phyloP scores from a whole-genome alignment of 2,113 vertebrate species.

The Tragulus kanchil region DNA sequence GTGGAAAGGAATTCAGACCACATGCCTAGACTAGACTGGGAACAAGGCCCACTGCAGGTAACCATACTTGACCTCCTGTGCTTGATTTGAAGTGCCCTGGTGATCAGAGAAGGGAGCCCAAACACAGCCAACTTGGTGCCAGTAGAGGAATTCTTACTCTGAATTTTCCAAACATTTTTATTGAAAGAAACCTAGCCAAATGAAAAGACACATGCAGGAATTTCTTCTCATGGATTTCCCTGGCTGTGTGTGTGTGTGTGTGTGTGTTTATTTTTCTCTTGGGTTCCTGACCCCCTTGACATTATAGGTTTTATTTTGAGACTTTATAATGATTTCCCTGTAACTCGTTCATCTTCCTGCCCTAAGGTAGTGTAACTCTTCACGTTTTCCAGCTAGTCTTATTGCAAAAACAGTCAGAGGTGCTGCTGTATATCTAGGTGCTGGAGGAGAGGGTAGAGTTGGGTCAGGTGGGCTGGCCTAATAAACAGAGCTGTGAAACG shows the following conservation, averaged over 20 bases:
- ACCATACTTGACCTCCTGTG: neutral
- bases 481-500: neutral
- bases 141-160: constrained; percentile 31
- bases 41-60: neutral
- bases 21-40: neutral
- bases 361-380: neutral
- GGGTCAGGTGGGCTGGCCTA: neutral
- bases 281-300: constrained; percentile 40
- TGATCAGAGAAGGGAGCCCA: neutral
- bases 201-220: neutral
- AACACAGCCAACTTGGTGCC: neutral
- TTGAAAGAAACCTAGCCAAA: constrained; percentile 48
- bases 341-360: constrained; percentile 40
- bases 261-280: neutral
- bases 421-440: neutral
- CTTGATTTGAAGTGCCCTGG: neutral
- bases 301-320: constrained; percentile 59
- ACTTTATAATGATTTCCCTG: constrained; percentile 47
- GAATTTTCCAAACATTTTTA: constrained; percentile 26
- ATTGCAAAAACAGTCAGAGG: constrained; percentile 16
- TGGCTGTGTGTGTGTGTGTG: neutral
- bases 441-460: neutral
- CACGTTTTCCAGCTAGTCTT: neutral
- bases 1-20: neutral
- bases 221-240: constrained; percentile 12